Evolutionary conservation across 2,888 invertebrate species (phyloP).

Genomic region (Megastigmus dorsalis): DNA sequence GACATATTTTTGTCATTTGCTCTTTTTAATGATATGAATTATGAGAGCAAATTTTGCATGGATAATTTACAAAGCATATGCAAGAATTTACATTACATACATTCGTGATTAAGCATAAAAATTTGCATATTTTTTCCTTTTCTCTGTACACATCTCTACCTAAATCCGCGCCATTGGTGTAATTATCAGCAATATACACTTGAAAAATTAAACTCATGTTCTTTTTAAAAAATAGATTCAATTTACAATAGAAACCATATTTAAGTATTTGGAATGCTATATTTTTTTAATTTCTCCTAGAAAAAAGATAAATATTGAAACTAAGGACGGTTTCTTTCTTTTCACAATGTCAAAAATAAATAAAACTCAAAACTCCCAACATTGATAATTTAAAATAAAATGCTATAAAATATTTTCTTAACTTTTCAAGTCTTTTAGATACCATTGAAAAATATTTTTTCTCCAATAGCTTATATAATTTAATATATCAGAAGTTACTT

Average conservation of each 20-base stretch:
- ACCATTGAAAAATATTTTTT: slow-evolving; percentile 19
- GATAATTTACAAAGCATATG: slow-evolving; percentile 22
- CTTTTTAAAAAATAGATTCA: slow-evolving; percentile 21
- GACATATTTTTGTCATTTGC: slow-evolving; percentile 8
- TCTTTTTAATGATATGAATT: neutral
- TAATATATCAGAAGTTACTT: slow-evolving; percentile 1
- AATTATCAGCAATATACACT: slow-evolving; percentile 2
- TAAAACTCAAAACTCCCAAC: neutral
- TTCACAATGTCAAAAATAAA: slow-evolving; percentile 25
- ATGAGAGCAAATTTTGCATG: slow-evolving; percentile 4
- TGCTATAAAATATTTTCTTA: slow-evolving; percentile 12
- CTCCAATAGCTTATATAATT: neutral
- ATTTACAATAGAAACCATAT: neutral
- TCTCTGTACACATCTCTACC: slow-evolving; percentile 26
- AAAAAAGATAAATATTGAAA: slow-evolving; percentile 4
- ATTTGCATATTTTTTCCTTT: neutral
- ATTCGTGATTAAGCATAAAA: neutral
- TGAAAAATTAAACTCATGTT: neutral
- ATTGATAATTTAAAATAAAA: slow-evolving; percentile 6
- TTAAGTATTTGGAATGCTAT: slow-evolving; percentile 36
- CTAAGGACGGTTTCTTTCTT: slow-evolving; percentile 28
- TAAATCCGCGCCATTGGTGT: slow-evolving; percentile 35
- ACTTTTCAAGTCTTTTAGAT: slow-evolving; percentile 24
- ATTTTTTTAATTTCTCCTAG: slow-evolving; percentile 21
- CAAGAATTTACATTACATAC: neutral